Percentiles rank a stretch among this genome's conserved stretches.
phyloP scores from a whole-genome alignment of 2,797 vertebrate species.

The Balearica regulorum region DNA sequence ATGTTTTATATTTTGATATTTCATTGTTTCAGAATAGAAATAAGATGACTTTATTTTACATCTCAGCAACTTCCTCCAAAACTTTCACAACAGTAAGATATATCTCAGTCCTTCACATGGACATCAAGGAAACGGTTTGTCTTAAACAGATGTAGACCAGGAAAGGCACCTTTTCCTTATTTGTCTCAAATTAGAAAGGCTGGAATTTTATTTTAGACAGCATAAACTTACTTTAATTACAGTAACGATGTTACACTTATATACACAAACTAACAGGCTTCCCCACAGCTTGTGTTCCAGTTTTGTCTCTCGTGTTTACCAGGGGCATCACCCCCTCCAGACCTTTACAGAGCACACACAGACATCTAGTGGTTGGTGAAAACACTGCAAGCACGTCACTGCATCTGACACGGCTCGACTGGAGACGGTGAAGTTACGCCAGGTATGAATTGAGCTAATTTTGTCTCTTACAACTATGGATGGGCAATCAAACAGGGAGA shows the following conservation, averaged over 20 bases:
- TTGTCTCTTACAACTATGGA: not conserved
- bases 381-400: slow-evolving; percentile 7
- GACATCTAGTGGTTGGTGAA: slow-evolving; percentile 61
- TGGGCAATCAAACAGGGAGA: not conserved
- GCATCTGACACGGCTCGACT: not conserved
- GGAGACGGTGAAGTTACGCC: not conserved
- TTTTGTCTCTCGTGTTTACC: not conserved
- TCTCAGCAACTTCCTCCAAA: not conserved
- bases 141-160: not conserved
- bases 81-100: not conserved
- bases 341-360: slow-evolving; percentile 50
- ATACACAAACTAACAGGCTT: not conserved
- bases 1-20: not conserved
- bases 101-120: not conserved
- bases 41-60: not conserved
- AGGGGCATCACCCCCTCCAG: slow-evolving; percentile 23
- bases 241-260: not conserved
- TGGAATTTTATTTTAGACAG: not conserved
- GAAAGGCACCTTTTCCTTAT: not conserved
- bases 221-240: not conserved
- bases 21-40: not conserved
- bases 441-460: not conserved
- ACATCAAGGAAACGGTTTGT: not conserved
- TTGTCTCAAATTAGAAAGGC: not conserved
- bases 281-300: not conserved